Conservation (phyloP, 2,113 vertebrate genomes). For the Tachysurus vachellii region DNA sequence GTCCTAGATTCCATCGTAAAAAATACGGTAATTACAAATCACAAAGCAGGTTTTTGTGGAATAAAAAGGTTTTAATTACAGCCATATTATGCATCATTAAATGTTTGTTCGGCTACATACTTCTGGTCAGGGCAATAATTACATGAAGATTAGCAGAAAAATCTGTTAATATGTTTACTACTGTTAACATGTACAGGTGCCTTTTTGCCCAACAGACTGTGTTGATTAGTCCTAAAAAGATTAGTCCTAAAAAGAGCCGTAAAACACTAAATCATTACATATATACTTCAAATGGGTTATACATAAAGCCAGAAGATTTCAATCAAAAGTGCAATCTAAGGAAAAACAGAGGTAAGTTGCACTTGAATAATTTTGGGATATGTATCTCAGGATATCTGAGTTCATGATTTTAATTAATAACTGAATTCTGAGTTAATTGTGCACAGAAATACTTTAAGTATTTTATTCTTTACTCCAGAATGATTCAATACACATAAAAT, state of each 20-base stretch:
- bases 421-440: not conserved
- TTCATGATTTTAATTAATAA: not conserved
- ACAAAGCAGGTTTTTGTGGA: not conserved
- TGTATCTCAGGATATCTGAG: not conserved
- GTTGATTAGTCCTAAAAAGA: not conserved
- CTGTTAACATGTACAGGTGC: not conserved
- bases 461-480: not conserved
- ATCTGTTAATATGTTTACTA: not conserved
- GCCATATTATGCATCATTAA: not conserved
- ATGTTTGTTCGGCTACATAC: not conserved
- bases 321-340: not conserved
- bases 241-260: not conserved
- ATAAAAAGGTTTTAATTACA: constrained; percentile 6
- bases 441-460: not conserved
- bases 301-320: not conserved
- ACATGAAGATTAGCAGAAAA: not conserved
- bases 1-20: not conserved
- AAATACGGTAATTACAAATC: not conserved
- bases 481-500: not conserved
- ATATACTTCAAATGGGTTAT: not conserved
- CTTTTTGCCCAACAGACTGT: not conserved
- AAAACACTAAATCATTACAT: not conserved
- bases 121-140: not conserved
- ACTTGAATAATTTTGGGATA: not conserved
- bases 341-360: not conserved